Evolutionary conservation across 1,140 invertebrate species (phyloP).

Genomic region (Ylistrum balloti): DNA sequence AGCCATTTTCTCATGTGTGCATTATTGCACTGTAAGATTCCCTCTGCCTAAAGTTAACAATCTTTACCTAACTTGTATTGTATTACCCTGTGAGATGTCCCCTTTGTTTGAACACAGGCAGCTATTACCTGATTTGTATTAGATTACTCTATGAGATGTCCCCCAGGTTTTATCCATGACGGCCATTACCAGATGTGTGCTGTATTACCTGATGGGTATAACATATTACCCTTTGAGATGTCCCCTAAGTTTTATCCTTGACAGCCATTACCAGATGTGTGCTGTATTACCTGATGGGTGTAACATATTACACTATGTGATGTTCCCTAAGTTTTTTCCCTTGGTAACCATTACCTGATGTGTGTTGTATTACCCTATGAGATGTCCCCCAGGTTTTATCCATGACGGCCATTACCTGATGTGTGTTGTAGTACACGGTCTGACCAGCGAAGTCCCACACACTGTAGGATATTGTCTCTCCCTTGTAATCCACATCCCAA

Average conservation of each 20-base stretch:
- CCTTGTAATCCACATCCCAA: constrained; percentile 76
- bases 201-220: constrained; percentile 56
- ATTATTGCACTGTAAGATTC: too few species aligned
- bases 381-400: constrained; percentile 66
- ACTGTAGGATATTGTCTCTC: constrained; percentile 77
- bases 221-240: constrained; percentile 80
- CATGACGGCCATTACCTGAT: constrained; percentile 72
- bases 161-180: neutral
- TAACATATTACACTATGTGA: neutral
- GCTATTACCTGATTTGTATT: constrained; percentile 80
- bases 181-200: constrained; percentile 78
- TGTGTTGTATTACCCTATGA: constrained; percentile 81
- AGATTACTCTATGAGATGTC: constrained; percentile 80
- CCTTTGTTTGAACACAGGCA: too few species aligned
- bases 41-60: too few species aligned
- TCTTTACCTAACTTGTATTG: neutral
- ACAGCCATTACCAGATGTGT: constrained; percentile 77
- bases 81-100: constrained; percentile 6
- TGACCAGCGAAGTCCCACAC: constrained; percentile 83
- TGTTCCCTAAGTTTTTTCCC: neutral
- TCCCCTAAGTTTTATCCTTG: constrained; percentile 53
- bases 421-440: constrained; percentile 82
- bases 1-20: too few species aligned
- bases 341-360: constrained; percentile 72
- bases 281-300: constrained; percentile 76